Conservation (phyloP, 2,113 vertebrate genomes). For the Delphinus delphis region DNA sequence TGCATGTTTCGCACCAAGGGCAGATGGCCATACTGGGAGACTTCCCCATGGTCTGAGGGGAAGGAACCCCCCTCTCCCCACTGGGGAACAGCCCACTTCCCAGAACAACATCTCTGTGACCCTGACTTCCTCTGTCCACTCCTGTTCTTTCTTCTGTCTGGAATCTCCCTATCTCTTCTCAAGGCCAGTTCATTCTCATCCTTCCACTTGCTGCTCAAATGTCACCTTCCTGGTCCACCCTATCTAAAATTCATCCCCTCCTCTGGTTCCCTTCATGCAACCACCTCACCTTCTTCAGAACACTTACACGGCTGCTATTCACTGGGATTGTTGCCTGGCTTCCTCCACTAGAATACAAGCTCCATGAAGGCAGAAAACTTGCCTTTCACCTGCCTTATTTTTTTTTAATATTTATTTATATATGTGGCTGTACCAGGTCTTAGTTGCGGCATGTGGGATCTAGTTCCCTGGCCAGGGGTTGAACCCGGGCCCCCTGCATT, state of each 20-base stretch:
- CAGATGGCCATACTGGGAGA: neutral
- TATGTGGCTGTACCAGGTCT: too few relatives aligned
- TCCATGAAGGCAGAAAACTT: neutral
- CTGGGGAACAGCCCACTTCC: neutral
- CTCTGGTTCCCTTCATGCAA: neutral
- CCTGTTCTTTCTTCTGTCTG: neutral
- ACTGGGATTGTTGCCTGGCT: neutral
- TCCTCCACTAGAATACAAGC: neutral
- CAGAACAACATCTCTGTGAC: neutral
- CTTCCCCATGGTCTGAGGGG: neutral
- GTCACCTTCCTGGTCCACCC: neutral
- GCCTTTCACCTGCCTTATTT: neutral
- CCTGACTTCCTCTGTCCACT: neutral
- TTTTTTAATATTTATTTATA: too few relatives aligned
- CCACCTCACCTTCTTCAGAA: neutral
- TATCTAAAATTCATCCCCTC: neutral
- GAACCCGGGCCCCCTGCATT: too few relatives aligned
- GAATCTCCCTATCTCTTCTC: neutral
- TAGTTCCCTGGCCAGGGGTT: too few relatives aligned
- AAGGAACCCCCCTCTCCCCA: neutral
- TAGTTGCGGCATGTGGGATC: too few relatives aligned
- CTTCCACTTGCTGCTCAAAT: neutral
- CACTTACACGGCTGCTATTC: neutral
- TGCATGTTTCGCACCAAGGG: neutral
- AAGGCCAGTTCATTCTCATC: neutral